Base-by-base conservation (phyloP, 2,113 vertebrate species). In the Mohoua ochrocephala region DNA sequence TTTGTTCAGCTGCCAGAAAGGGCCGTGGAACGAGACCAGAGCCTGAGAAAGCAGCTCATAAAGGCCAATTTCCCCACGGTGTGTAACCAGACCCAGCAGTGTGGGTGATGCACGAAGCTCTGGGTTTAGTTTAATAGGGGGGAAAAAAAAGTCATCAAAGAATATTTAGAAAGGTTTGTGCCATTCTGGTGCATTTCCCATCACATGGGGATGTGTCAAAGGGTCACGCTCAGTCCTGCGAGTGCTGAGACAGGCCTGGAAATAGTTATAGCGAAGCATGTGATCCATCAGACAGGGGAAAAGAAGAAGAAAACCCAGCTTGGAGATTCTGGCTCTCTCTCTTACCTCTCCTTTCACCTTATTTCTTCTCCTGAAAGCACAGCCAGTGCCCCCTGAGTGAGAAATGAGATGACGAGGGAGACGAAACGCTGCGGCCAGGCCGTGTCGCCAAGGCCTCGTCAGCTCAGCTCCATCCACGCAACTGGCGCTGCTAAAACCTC, bases 181-280 rank as follows among this genome's bases (percentile, higher is more conserved):
- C 63, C 30, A 22, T 41, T 60, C 71, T 44, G 56, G 50, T 63
- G 78, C 39, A 8, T 47, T 73, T 92, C 74, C 86, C 82, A 78
- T 95, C 96, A 94, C 91, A 33, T 27, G 89, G 52, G 68, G 77
- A 78, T 97, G 94, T 50, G 93, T 96, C 92, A 82, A 84, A 54
- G 64, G 78, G 21, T 87, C 84, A 17, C 1, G 2, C 50, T 74
- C 2, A 14, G 89, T 35, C 79, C 80, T 85, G 41, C 30, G 24
- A 80, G n/a, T 4, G 56, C 88, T 76, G 42, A 61, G 76, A 53
- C 27, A 21, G 56, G 68, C 27, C 70, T 94, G 91, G 95, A 96
- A 96, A 94, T 13, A 73, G 37, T 93, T 87, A 70, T 0, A 37
- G 70, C 45, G 28, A 56, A 81, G 54, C 93, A 77, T 53, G 60